These are phyloP conservation scores for Strix uralensis DNA, from an alignment of 2,113 vertebrate genomes.

Conservation along the genomic window DNA sequence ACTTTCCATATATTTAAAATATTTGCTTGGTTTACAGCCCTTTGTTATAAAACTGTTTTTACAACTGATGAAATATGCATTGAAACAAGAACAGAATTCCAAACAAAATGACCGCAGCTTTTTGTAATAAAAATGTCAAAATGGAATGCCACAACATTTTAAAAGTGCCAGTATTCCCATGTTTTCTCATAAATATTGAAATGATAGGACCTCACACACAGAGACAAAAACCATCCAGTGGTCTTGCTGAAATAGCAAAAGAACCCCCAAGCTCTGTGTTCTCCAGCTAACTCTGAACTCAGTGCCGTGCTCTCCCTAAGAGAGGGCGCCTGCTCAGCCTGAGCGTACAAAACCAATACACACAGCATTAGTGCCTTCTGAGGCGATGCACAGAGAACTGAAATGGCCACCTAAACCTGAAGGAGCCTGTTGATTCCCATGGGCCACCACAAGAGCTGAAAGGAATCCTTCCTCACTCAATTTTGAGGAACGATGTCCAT, in stretches of 20 bases:
- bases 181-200: neutral
- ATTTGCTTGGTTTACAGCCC: neutral
- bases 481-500: neutral
- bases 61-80: neutral
- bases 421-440: neutral
- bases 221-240: neutral
- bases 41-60: neutral
- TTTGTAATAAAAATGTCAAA: neutral
- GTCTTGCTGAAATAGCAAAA: neutral
- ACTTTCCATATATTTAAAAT: neutral
- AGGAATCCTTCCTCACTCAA: fast-evolving
- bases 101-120: neutral
- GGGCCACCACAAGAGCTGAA: neutral
- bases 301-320: no score
- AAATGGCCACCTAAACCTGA: neutral
- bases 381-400: neutral
- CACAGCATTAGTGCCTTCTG: neutral
- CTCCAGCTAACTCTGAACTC: neutral
- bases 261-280: neutral
- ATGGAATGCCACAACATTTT: neutral
- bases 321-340: neutral
- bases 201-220: neutral
- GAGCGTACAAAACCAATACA: neutral
- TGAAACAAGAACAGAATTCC: neutral
- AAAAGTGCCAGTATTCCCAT: neutral